phyloP scores from a whole-genome alignment of 1,140 invertebrate genomes.

The Penaeus vannamei region DNA sequence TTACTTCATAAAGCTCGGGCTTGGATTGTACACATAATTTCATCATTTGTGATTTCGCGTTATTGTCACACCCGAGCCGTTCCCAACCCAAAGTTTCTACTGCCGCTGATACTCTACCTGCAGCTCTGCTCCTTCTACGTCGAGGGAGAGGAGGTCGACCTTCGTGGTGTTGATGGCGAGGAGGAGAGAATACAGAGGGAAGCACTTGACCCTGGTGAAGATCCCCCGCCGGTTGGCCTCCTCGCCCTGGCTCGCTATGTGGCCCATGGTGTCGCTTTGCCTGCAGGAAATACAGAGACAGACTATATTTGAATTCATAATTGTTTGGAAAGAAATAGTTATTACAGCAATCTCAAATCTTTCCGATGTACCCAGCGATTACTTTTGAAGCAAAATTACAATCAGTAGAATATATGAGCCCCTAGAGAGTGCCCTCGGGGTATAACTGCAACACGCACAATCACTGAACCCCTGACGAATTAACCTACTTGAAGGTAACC shows the following conservation, averaged over 20 bases:
- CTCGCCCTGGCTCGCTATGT: slow-evolving; percentile 74
- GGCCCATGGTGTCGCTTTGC: slow-evolving; percentile 76
- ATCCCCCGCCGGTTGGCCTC: slow-evolving; percentile 69
- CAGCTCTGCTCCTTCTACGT: slow-evolving; percentile 78
- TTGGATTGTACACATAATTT: background rate
- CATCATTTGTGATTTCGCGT: too few species aligned
- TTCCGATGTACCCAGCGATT: background rate
- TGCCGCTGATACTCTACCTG: slow-evolving; percentile 63
- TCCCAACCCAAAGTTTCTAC: background rate
- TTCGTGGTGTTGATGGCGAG: slow-evolving; percentile 81
- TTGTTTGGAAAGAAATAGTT: too few species aligned
- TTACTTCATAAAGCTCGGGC: too few species aligned
- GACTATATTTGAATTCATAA: background rate
- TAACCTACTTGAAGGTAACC: slow-evolving; percentile 72
- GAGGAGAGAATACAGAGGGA: slow-evolving; percentile 85
- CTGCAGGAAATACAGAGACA: slow-evolving; percentile 69
- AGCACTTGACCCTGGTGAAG: slow-evolving; percentile 83
- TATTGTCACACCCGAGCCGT: background rate
- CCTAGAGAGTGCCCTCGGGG: background rate
- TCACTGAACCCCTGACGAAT: background rate
- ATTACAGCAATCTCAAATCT: background rate
- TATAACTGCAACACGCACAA: background rate
- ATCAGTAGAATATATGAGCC: background rate
- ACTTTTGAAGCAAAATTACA: background rate
- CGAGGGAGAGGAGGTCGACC: slow-evolving; percentile 83